phyloP scores from a whole-genome alignment of 1,140 invertebrate species.

The Heliconius eleuchia region DNA sequence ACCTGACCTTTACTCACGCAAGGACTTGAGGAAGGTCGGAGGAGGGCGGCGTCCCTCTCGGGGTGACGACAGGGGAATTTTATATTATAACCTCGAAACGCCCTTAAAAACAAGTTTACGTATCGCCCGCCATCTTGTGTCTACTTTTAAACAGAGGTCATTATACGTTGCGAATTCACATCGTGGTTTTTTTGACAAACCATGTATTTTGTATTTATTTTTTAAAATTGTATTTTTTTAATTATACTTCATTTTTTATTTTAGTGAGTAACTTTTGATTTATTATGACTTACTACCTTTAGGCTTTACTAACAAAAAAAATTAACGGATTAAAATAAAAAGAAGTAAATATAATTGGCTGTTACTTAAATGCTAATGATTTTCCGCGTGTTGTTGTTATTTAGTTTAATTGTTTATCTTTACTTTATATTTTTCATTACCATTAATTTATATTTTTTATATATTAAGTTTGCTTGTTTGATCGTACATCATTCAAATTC shows the following conservation, averaged over 20 bases:
- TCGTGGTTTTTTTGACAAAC: conserved; percentile 4
- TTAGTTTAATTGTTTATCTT: background rate
- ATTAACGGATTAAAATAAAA: background rate
- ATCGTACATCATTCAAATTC: background rate
- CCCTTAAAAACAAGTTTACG: conserved; percentile 57
- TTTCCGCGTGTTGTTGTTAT: background rate
- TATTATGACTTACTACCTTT: background rate
- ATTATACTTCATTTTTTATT: background rate
- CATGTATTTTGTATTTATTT: conserved; percentile 10
- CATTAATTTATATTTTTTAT: no score
- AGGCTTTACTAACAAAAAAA: background rate
- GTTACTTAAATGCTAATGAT: background rate
- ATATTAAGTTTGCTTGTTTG: no score
- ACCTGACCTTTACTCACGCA: conserved; percentile 52
- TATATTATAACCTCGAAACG: conserved; percentile 71
- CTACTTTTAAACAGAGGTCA: conserved; percentile 44
- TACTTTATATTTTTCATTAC: no score
- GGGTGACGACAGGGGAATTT: conserved; percentile 63
- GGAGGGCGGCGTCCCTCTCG: conserved; percentile 50
- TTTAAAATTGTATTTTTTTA: background rate
- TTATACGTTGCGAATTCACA: conserved; percentile 25
- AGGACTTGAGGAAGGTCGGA: conserved; percentile 67
- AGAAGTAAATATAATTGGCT: background rate
- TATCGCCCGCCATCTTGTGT: conserved; percentile 49
- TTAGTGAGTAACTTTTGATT: background rate